Percentiles rank a stretch among this genome's conserved stretches.
Evolutionary conservation across 2,113 vertebrate species (phyloP).

Genomic region (Lates calcarifer): DNA sequence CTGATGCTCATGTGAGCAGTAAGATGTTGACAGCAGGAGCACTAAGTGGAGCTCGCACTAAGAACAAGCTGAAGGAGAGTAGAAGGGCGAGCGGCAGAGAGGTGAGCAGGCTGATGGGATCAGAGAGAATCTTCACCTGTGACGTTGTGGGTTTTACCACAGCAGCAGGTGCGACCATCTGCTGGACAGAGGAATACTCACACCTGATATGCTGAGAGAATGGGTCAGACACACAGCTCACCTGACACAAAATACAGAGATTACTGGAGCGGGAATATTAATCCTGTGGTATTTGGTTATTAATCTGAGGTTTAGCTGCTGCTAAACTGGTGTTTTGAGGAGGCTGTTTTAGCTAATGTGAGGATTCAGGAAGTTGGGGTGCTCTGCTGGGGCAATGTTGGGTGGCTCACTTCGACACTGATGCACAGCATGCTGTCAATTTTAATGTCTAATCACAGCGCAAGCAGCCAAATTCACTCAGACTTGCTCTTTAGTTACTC

Average conservation of each 20-base stretch:
- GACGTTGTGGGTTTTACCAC: slow-evolving; percentile 35
- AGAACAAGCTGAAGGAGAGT: background rate
- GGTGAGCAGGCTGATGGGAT: slow-evolving; percentile 41
- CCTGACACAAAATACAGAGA: slow-evolving; percentile 38
- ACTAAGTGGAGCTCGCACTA: background rate
- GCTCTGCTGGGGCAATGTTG: slow-evolving; percentile 12
- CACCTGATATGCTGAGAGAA: slow-evolving; percentile 41
- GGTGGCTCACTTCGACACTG: slow-evolving; percentile 23
- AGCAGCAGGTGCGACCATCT: slow-evolving; percentile 69
- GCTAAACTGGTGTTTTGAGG: slow-evolving; percentile 6
- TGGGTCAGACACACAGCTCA: slow-evolving; percentile 2
- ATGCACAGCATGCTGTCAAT: slow-evolving; percentile 16
- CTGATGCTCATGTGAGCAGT: background rate
- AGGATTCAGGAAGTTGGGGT: slow-evolving; percentile 18
- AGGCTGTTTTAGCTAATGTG: slow-evolving; percentile 5
- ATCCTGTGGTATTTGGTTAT: slow-evolving; percentile 29
- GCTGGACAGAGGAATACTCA: slow-evolving; percentile 32
- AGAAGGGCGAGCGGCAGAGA: slow-evolving; percentile 1
- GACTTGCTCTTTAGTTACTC: background rate
- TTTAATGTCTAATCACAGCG: slow-evolving; percentile 1
- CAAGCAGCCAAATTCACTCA: background rate
- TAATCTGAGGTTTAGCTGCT: slow-evolving; percentile 52
- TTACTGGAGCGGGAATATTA: slow-evolving; percentile 41
- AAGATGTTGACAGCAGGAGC: slow-evolving; percentile 15
- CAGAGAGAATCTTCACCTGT: slow-evolving; percentile 35